Conservation (phyloP, 2,888 invertebrate genomes). For the Meandrusa payeni region DNA sequence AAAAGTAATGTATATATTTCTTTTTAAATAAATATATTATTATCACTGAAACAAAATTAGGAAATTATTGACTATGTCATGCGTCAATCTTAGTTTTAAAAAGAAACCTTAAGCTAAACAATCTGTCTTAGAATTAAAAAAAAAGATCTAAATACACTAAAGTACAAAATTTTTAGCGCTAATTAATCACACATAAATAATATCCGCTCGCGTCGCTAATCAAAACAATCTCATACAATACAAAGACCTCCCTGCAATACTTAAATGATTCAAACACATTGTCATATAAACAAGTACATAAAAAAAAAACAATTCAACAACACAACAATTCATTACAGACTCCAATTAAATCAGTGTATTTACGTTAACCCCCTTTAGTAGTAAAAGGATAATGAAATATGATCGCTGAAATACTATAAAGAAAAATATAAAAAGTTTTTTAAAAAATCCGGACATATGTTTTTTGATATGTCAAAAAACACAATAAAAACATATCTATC, state of each 20-base stretch:
- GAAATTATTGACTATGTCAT: slow-evolving; percentile 28
- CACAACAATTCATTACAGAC: slow-evolving; percentile 54
- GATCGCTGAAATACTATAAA: too few relatives aligned
- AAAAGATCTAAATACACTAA: slow-evolving; percentile 61
- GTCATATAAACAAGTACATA: slow-evolving; percentile 65
- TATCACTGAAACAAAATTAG: slow-evolving; percentile 31
- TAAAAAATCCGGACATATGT: too few relatives aligned
- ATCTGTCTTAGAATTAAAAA: slow-evolving; percentile 31
- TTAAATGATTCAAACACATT: slow-evolving; percentile 55
- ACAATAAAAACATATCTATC: too few relatives aligned
- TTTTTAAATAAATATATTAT: slow-evolving; percentile 31
- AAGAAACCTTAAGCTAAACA: slow-evolving; percentile 34
- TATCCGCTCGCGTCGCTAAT: slow-evolving; percentile 61
- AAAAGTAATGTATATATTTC: slow-evolving; percentile 29
- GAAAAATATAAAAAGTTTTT: too few relatives aligned
- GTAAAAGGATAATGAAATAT: too few relatives aligned
- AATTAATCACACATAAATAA: slow-evolving; percentile 79
- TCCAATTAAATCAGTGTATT: slow-evolving; percentile 12
- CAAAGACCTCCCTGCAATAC: slow-evolving; percentile 48
- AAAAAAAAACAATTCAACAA: slow-evolving; percentile 68
- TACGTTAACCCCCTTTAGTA: not conserved
- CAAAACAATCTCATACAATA: slow-evolving; percentile 68
- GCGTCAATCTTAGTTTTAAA: slow-evolving; percentile 40
- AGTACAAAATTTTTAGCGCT: slow-evolving; percentile 55
- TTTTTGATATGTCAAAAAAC: too few relatives aligned